Evolutionary conservation across 2,797 vertebrate genomes (phyloP).

Genomic region (Morelia viridis): DNA sequence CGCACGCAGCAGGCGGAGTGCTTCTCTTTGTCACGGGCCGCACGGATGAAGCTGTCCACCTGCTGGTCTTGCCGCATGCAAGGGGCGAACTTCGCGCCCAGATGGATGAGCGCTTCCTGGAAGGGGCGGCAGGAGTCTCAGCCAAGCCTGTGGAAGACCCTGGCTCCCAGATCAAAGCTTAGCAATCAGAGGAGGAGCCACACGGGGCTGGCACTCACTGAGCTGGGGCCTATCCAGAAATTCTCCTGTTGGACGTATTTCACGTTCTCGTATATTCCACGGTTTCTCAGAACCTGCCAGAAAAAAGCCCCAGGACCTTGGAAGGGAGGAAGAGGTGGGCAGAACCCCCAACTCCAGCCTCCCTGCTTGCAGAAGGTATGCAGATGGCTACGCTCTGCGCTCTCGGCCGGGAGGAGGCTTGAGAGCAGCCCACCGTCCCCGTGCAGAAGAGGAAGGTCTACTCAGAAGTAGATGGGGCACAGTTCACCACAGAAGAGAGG

Average conservation of each 20-base stretch:
- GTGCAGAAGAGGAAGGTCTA: neutral
- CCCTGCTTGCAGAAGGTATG: too few species aligned
- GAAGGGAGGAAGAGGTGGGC: neutral
- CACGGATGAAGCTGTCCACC: constrained; percentile 87
- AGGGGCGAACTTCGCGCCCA: constrained; percentile 97
- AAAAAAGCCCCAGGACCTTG: neutral
- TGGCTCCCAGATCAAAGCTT: neutral
- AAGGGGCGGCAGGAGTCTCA: neutral
- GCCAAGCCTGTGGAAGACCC: neutral
- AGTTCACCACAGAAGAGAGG: too few species aligned
- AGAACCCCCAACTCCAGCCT: neutral
- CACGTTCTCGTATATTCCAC: constrained; percentile 96
- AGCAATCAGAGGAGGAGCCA: neutral
- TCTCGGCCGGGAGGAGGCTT: too few species aligned
- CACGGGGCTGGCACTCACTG: constrained; percentile 77
- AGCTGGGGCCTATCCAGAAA: constrained; percentile 98
- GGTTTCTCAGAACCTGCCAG: constrained; percentile 90
- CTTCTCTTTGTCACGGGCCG: constrained; percentile 82
- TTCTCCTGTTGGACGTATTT: constrained; percentile 97
- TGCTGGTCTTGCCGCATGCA: constrained; percentile 96
- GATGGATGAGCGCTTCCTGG: constrained; percentile 95
- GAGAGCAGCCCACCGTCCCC: too few species aligned
- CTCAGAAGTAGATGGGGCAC: neutral
- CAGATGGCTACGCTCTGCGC: too few species aligned
- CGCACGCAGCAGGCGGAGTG: constrained; percentile 95